Base-by-base conservation (phyloP, 2,888 invertebrate genomes). In the Trachelus troglodyta region DNA sequence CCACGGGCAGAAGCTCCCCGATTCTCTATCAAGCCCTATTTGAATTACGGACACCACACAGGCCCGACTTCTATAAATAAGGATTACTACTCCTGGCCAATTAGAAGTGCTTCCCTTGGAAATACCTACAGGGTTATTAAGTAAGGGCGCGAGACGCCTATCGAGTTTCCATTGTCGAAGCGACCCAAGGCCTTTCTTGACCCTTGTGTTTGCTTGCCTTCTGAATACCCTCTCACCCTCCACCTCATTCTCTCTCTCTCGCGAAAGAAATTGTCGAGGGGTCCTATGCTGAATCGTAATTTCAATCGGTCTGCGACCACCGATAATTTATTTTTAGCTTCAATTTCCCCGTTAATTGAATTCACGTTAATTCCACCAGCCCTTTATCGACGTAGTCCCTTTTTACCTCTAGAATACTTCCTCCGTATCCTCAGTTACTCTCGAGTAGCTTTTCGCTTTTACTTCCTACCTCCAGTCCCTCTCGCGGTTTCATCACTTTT, bases 11-110 rank as follows among this genome's bases (percentile, higher is more conserved):
- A 23, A 23, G 56, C 56, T 56, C 56, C 56, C 56, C 56, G 23
- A 56, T 23, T 56, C 56, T 56, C 56, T 56, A 56, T 56, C 56
- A 56, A 56, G 56, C 56, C 56, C 56, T 23, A 56, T 56, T 56
- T 56, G 56, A 56, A 56, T 56, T 56, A 56, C 56, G 56, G 56
- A 56, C 56, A 56, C 56, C 23, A 56, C 56, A 34, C 71, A 34
- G 71, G 34, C 71, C 71, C 79, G 81, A 81, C 82, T 83, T 85
- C 85, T 85, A 86, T 87, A 87, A 87, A 87, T 87, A 86, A 85
- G 85, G 85, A 85, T 86, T 85, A 85, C 78, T 78, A 81, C 30
- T 75, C 56, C 80, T 77, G 82, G 84, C 83, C 85, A 86, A 87
- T 87, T 87, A 86, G 84, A 81, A 79, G 77, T 82, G 81, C 83